Base-by-base conservation (phyloP, 2,113 vertebrate species). In the Ascaphus truei region DNA sequence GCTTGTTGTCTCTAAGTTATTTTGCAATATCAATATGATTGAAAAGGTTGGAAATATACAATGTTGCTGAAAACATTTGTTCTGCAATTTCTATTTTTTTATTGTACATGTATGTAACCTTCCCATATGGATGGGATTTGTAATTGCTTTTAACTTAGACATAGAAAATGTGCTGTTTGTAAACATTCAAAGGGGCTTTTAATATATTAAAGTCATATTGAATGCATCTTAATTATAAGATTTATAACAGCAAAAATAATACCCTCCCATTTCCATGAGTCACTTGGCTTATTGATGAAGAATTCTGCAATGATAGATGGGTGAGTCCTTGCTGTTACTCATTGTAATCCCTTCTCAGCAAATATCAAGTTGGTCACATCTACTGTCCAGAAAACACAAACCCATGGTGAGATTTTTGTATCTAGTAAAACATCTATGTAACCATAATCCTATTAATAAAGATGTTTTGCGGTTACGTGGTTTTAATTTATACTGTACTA, bases 121-220 rank as follows among this genome's bases (percentile, higher is more conserved):
- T 55, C 29, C 13, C 11, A 55, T 13, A 5, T 25, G 45, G 8
- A 65, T 65, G 23, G 62, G 18, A 34, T 63, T 53, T 53, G 20
- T 66, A 56, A 66, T 33, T 66, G 51, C 26, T 56, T 56, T 66
- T 53, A 65, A 53, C 48, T 53, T 18, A 16, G n/a, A 45, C 29
- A 45, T 22, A 29, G 36, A 55, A 56, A 41, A 55, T 26, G 36
- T 55, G 30, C 15, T 18, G 25, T 29, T 16, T 55, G 63, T 43
- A 43, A 66, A 56, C 33, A 33, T 37, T 7, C 13, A 66, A 39
- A 43, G 43, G 23, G 12, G 53, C 53, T 58, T 68, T 68, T 26
- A 57, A 34, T 45, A 23, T 58, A 68, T 58, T 48, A 68, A 56
- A 68, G 64, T 47, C 13, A 26, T 57, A 57, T 34, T 33, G 52